Evolutionary conservation across 2,113 vertebrate genomes (phyloP).

Genomic region (Microtus richardsoni): DNA sequence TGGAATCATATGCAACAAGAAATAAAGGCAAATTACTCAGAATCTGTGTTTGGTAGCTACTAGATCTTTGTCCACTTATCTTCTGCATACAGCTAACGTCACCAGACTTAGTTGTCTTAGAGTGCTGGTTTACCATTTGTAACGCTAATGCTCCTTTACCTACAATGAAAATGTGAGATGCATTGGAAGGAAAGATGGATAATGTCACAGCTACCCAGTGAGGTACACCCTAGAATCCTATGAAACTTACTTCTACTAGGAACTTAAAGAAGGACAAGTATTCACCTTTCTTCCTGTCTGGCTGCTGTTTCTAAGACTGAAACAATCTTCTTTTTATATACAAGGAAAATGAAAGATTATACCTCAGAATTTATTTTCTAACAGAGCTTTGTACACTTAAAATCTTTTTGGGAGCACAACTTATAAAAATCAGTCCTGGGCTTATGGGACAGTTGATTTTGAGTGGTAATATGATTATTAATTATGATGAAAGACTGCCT

Average conservation of each 20-base stretch:
- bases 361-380: not conserved
- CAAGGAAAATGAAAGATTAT: not conserved
- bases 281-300: not conserved
- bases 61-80: not conserved
- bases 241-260: not conserved
- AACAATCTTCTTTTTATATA: too few relatives aligned
- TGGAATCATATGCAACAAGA: not conserved
- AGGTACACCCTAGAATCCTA: not conserved
- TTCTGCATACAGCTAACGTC: not conserved
- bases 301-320: not conserved
- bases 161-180: not conserved
- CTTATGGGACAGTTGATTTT: not conserved
- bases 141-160: not conserved
- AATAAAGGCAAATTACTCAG: not conserved
- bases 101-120: not conserved
- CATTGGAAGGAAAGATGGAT: not conserved
- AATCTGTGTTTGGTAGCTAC: too few relatives aligned
- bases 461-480: not conserved
- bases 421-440: not conserved
- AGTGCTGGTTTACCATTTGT: not conserved
- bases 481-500: not conserved
- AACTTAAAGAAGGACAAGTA: not conserved
- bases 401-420: not conserved
- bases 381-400: not conserved
- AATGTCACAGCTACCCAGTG: not conserved